A percentile compares a stretch with the other conserved stretches of the same genome.
These are phyloP conservation scores for Biston betularia DNA, from an alignment of 2,888 invertebrate species.

Conservation along the genomic window DNA sequence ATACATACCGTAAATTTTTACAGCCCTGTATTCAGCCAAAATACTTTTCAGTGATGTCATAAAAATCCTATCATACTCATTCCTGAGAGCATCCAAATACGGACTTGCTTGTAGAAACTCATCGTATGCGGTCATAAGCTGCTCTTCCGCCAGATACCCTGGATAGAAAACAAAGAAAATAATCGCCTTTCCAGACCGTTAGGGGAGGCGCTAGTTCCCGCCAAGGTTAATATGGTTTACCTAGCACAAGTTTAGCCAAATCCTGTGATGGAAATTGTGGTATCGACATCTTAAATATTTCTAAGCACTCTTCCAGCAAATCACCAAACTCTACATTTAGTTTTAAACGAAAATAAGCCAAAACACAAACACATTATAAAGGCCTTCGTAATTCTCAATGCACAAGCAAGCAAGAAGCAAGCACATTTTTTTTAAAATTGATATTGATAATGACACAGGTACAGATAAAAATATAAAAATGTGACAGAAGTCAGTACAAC, in stretches of 20 bases:
- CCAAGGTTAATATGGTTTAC: conserved; percentile 68
- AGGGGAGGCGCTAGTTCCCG: conserved; percentile 65
- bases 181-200: conserved; percentile 44
- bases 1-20: conserved; percentile 76
- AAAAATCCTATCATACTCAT: conserved; percentile 81
- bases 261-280: conserved; percentile 79
- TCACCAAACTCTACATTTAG: conserved; percentile 27
- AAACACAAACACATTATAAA: conserved; percentile 19
- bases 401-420: too few species aligned
- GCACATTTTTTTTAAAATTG: not conserved
- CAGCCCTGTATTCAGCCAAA: conserved; percentile 80
- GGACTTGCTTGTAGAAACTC: conserved; percentile 81
- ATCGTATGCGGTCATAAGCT: conserved; percentile 82
- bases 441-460: too few species aligned
- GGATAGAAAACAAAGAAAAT: conserved; percentile 47
- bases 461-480: too few species aligned
- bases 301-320: not conserved
- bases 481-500: too few species aligned
- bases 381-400: not conserved
- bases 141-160: conserved; percentile 82
- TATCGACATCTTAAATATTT: conserved; percentile 62
- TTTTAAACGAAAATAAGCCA: conserved; percentile 2
- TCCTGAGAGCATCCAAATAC: conserved; percentile 75
- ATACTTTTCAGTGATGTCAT: conserved; percentile 81
- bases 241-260: conserved; percentile 79